Evolutionary conservation across 2,888 invertebrate genomes (phyloP).

Genomic region (Caenorhabditis zanzibari): DNA sequence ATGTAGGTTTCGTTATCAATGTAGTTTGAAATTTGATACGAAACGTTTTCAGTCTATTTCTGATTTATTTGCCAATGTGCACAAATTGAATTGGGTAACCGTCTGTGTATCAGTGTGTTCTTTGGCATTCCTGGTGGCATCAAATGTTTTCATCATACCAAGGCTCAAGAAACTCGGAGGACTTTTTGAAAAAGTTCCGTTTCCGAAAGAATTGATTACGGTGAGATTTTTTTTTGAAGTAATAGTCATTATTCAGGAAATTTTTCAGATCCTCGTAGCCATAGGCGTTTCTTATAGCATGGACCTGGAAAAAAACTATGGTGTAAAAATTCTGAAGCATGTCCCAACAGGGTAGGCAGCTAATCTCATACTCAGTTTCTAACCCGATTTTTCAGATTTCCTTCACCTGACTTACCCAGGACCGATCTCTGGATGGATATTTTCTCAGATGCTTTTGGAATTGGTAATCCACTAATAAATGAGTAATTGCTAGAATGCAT

Average conservation of each 20-base stretch:
- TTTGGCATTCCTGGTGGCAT: conserved; percentile 44
- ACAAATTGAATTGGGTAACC: conserved; percentile 65
- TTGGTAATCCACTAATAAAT: conserved; percentile 72
- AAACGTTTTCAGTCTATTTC: conserved; percentile 51
- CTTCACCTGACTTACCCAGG: conserved; percentile 79
- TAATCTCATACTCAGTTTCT: neutral
- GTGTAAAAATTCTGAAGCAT: conserved; percentile 84
- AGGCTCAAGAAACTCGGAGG: conserved; percentile 18
- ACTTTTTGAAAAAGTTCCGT: conserved; percentile 59
- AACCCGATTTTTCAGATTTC: conserved; percentile 76
- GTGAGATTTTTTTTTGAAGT: conserved; percentile 39
- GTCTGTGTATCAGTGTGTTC: conserved; percentile 54
- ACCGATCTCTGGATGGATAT: conserved; percentile 83
- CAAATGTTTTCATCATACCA: conserved; percentile 63
- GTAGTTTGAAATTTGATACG: neutral
- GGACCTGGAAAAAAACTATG: conserved; percentile 81
- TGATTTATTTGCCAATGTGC: conserved; percentile 58
- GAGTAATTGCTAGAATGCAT: neutral
- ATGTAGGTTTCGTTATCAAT: conserved; percentile 45
- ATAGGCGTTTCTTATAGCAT: conserved; percentile 82
- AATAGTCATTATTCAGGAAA: conserved; percentile 72
- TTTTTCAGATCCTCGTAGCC: conserved; percentile 82
- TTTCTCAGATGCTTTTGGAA: conserved; percentile 85
- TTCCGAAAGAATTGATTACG: conserved; percentile 76
- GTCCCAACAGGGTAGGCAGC: conserved; percentile 84